Percentiles rank a stretch among this genome's conserved stretches.
phyloP scores from a whole-genome alignment of 2,797 vertebrate species.

The Neosilurus mollespiculum region DNA sequence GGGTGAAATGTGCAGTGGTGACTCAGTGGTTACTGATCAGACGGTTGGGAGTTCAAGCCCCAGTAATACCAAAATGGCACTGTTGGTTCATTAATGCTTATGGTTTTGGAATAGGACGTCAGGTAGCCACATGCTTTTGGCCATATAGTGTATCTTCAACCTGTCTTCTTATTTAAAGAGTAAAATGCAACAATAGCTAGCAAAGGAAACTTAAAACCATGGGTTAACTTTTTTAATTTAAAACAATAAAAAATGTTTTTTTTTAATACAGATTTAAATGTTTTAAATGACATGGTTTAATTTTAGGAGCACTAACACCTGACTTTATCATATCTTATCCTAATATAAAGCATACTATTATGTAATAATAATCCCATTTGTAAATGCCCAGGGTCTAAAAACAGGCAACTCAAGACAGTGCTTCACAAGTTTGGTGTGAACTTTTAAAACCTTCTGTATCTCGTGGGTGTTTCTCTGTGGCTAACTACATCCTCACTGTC shows the following conservation, averaged over 20 bases:
- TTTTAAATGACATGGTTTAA: no score
- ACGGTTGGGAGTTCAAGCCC: no score
- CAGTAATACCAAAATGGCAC: no score
- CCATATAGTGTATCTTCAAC: not conserved
- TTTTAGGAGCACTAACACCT: not conserved
- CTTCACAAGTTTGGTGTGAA: not conserved
- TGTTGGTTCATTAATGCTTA: not conserved
- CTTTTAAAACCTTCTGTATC: not conserved
- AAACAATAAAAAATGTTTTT: no score
- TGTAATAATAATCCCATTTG: not conserved
- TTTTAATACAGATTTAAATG: no score
- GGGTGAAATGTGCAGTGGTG: no score
- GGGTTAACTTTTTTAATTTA: not conserved
- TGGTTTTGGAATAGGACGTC: not conserved
- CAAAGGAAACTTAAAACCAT: not conserved
- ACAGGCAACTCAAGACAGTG: not conserved
- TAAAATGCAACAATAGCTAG: not conserved
- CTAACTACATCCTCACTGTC: not conserved
- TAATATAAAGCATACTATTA: not conserved
- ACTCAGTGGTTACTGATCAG: no score
- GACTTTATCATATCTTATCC: not conserved
- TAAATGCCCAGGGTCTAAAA: not conserved
- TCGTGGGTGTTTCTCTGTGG: not conserved
- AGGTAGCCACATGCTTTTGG: not conserved
- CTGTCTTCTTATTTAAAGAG: not conserved